Percentiles rank a stretch among this genome's conserved stretches.
These are phyloP conservation scores for Platyscapa corneri DNA, from an alignment of 1,140 invertebrate species.

Conservation along the genomic window DNA sequence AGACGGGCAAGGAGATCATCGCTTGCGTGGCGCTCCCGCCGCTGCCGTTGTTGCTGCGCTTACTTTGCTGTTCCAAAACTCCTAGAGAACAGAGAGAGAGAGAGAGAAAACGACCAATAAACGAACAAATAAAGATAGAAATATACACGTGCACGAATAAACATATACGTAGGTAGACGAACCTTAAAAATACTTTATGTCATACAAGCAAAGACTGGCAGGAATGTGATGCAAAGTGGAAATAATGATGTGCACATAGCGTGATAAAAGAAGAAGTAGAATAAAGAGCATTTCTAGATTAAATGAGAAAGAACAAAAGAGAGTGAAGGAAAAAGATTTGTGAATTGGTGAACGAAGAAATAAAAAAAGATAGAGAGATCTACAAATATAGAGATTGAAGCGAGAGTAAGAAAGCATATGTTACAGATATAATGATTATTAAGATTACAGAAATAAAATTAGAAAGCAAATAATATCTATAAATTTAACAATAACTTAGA, in stretches of 20 bases:
- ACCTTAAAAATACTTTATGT: constrained; percentile 7
- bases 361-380: background rate
- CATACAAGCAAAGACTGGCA: background rate
- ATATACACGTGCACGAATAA: background rate
- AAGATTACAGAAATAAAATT: background rate
- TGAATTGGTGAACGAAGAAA: background rate
- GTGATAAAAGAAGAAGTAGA: background rate
- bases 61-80: background rate
- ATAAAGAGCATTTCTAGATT: background rate
- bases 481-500: background rate
- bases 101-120: background rate
- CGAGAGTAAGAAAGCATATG: background rate
- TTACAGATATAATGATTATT: background rate
- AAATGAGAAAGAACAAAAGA: background rate
- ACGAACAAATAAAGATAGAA: background rate
- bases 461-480: background rate
- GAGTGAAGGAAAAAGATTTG: too few relatives aligned
- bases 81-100: background rate
- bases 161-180: constrained; percentile 32
- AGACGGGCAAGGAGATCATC: constrained; percentile 10
- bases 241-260: background rate
- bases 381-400: background rate
- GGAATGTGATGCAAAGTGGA: background rate
- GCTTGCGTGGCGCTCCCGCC: constrained; percentile 37
- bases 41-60: background rate